These are phyloP conservation scores for Adelognathus sp. DNA, from an alignment of 2,888 invertebrate species.

Conservation along the genomic window DNA sequence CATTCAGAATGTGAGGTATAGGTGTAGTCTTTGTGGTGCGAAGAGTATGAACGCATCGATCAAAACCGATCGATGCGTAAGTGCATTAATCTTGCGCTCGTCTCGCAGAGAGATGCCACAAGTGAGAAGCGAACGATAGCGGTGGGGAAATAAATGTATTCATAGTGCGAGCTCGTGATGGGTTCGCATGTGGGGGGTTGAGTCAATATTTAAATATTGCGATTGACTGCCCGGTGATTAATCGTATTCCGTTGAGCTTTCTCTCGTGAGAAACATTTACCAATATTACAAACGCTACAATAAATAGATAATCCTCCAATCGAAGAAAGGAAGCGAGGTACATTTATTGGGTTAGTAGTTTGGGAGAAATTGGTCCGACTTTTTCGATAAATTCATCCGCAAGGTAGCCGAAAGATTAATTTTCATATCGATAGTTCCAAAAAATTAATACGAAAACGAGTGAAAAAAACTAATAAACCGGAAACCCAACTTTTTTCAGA, in stretches of 20 bases:
- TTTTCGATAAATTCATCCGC: neutral
- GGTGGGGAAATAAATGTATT: slow-evolving; percentile 53
- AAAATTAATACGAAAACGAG: no score
- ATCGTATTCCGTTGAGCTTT: slow-evolving; percentile 55
- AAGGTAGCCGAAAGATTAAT: no score
- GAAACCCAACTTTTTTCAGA: no score
- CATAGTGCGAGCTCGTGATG: slow-evolving; percentile 65
- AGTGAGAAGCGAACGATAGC: slow-evolving; percentile 52
- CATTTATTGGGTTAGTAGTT: neutral
- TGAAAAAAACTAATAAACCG: no score
- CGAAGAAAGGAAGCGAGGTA: neutral
- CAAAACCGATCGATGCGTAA: slow-evolving; percentile 70
- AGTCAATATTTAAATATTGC: slow-evolving; percentile 77
- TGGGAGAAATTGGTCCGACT: neutral
- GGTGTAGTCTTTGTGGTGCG: slow-evolving; percentile 11
- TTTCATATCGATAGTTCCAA: no score
- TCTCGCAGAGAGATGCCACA: slow-evolving; percentile 26
- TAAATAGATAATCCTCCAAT: neutral
- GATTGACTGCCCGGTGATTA: slow-evolving; percentile 70
- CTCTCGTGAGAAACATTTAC: slow-evolving; percentile 41
- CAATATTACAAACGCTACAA: slow-evolving; percentile 12
- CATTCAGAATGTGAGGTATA: slow-evolving; percentile 54
- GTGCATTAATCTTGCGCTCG: slow-evolving; percentile 77
- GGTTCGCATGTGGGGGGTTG: slow-evolving; percentile 62
- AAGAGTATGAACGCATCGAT: slow-evolving; percentile 69